Evolutionary conservation across 2,888 invertebrate genomes (phyloP), one percentile per base, ranked within the genome.

Genomic region (Melieria picta): DNA sequence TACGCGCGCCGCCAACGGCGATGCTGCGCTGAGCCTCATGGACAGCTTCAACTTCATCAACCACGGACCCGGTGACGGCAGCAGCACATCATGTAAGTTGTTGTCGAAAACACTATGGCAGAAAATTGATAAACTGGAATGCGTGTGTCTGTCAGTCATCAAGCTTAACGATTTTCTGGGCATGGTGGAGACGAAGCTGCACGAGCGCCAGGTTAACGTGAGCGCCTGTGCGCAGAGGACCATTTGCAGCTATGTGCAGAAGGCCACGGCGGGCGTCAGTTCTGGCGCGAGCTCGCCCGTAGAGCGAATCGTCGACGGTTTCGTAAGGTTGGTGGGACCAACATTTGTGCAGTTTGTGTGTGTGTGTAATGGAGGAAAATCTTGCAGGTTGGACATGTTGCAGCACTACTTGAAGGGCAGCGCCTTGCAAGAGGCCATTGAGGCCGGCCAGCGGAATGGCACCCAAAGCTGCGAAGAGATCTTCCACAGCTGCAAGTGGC

Each of bases 181-280:
- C 5, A 82, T 85, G 43, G 79, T 91, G 47, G 91, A 91, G 74
- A 87, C 89, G 58, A 86, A 88, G 10, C 80, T 92, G 61, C 86
- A 88, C 0, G 88, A 89, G 72, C 88, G 90, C 74, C 88, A 91
- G 61, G 88, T 92, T 30, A 90, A 92, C 79, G 86, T 91, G 4
- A 89, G 90, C 0, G 88, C 89, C 0, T 92, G 92, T 77, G 87
- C 90, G 76, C 91, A 92, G 82, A 87, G 90, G 69, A 87, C 89
- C 5, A 87, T 91, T 47, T 92, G 92, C 75, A 86, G 87, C 75
- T 85, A 87, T 68, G 85, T 89, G 11, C 86, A 88, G 69, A 85
- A 82, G 1, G 86, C 88, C 10, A 81, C 87, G 1, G 80, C 76
- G 3, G 86, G 86, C 73, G 84, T 88, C 4, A 75, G 79, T 3